These are phyloP conservation scores for Anoura caudifer DNA, from an alignment of 2,113 vertebrate species.

Conservation along the genomic window DNA sequence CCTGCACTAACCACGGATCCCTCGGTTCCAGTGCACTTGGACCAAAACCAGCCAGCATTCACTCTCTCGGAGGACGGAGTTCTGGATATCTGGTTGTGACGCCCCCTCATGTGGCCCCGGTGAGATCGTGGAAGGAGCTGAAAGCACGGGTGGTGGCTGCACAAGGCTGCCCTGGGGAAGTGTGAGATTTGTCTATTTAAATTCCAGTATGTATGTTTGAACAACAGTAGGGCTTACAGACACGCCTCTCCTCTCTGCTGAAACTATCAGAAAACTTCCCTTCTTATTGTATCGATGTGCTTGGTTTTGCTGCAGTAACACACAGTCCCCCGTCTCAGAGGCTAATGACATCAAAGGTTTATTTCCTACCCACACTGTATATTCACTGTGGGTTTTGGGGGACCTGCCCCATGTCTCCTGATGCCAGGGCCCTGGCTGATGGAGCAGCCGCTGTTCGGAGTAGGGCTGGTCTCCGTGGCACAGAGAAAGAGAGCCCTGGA, in stretches of 20 bases:
- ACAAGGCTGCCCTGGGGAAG: background rate
- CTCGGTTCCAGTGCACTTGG: rapidly evolving
- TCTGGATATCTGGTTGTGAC: background rate
- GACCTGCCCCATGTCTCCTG: too few relatives aligned
- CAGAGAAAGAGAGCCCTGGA: background rate
- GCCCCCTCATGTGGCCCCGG: rapidly evolving
- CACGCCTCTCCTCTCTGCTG: background rate
- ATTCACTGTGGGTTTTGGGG: background rate
- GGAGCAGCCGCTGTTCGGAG: background rate
- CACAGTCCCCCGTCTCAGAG: background rate
- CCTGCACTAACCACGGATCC: background rate
- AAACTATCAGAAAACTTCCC: background rate
- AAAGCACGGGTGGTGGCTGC: background rate
- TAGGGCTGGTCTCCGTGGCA: background rate
- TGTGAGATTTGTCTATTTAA: background rate
- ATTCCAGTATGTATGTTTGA: background rate
- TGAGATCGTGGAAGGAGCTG: background rate
- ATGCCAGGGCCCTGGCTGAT: background rate
- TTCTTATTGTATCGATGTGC: background rate
- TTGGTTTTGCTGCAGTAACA: background rate
- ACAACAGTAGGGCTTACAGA: too few relatives aligned
- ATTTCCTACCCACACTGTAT: background rate
- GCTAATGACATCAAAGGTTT: background rate
- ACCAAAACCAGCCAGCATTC: background rate
- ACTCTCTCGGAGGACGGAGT: background rate